phyloP scores from a whole-genome alignment of 2,888 invertebrate genomes.

The Lycophotia porphyrea region DNA sequence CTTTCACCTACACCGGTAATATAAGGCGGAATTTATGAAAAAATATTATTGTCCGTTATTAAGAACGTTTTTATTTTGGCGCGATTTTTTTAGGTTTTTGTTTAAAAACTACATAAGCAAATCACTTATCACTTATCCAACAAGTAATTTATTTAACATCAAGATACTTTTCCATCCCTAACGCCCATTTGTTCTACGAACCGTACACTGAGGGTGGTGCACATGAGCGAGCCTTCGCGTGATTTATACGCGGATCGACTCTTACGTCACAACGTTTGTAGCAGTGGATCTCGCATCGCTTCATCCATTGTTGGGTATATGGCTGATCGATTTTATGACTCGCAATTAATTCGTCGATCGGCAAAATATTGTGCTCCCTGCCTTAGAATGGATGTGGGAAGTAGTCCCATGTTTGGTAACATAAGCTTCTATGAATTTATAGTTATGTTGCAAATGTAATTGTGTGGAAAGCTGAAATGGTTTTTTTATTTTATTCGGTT shows the following conservation, averaged over 20 bases:
- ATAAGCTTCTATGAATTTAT: conserved; percentile 45
- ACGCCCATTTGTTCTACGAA: conserved; percentile 64
- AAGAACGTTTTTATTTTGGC: background rate
- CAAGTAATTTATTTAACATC: conserved; percentile 30
- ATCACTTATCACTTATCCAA: background rate
- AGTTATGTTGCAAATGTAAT: conserved; percentile 30
- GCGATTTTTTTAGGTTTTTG: background rate
- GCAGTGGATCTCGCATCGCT: conserved; percentile 76
- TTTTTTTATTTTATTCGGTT: conserved; percentile 1
- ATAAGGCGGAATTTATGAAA: background rate
- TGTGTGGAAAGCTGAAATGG: conserved; percentile 33
- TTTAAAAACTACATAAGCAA: background rate
- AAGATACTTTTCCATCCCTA: conserved; percentile 42
- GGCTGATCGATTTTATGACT: conserved; percentile 85
- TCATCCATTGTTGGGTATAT: conserved; percentile 73
- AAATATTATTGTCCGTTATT: background rate
- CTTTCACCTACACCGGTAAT: background rate
- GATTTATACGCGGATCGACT: conserved; percentile 82
- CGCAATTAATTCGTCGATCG: conserved; percentile 83
- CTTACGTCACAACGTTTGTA: conserved; percentile 81
- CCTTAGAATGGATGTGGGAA: conserved; percentile 68
- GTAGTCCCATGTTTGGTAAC: conserved; percentile 36
- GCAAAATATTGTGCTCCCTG: conserved; percentile 79
- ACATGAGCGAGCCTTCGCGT: conserved; percentile 81
- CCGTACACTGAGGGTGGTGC: conserved; percentile 73